These are phyloP conservation scores for Grammatotria lemairii DNA, from an alignment of 2,113 vertebrate genomes.

Conservation along the genomic window DNA sequence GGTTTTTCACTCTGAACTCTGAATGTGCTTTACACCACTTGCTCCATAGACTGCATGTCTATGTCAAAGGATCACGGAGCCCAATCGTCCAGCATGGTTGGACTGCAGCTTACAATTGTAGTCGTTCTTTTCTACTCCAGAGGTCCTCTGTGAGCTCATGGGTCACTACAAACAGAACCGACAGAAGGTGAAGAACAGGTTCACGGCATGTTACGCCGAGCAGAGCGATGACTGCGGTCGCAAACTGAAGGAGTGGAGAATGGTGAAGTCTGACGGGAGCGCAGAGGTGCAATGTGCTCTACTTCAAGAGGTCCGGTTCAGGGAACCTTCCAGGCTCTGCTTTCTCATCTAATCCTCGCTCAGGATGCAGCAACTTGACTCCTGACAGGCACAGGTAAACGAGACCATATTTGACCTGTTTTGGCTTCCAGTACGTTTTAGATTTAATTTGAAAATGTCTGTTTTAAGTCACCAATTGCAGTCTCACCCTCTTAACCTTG, in stretches of 20 bases:
- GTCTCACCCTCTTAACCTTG: neutral
- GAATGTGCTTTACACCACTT: neutral
- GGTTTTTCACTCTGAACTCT: neutral
- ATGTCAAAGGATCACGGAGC: neutral
- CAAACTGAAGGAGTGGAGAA: neutral
- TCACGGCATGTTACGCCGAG: neutral
- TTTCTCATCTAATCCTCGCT: accelerated
- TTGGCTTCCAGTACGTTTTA: accelerated
- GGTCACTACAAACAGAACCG: accelerated
- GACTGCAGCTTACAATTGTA: neutral
- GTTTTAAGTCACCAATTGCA: neutral
- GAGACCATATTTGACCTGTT: neutral
- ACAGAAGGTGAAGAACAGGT: neutral
- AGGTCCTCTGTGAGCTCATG: neutral
- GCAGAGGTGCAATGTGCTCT: neutral
- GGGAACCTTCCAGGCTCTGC: neutral
- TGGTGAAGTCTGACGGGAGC: accelerated
- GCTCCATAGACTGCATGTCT: accelerated
- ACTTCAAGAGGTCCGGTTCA: neutral
- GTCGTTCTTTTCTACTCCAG: neutral
- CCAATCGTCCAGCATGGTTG: neutral
- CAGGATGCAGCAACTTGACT: neutral
- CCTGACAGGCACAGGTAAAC: neutral
- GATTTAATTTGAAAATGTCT: neutral
- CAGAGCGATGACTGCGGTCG: accelerated